Evolutionary conservation across 1,140 invertebrate species (phyloP), one percentile per base, ranked within the genome.

Genomic region (Cotesia vestalis): DNA sequence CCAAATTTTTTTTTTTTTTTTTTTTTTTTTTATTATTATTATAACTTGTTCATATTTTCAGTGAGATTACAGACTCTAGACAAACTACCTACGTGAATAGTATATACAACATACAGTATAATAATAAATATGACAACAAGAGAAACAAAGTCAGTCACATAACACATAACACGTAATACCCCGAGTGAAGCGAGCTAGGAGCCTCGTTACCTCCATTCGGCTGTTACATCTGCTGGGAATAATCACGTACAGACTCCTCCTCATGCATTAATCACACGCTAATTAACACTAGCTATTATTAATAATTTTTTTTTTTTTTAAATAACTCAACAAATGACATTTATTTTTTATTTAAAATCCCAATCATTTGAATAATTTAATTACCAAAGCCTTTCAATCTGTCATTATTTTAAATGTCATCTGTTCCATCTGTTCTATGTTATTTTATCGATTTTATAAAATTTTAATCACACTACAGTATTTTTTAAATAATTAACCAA

Each of bases 111-210:
- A 11, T 3, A 12, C 27, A 36, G 34, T 12, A 36, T 35, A 17
- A 6, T 36, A 62, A 38, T 62, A 38, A 17, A 17, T 40, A 38
- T 27, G 60, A 62, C 14, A 40, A n/a, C 12, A 27, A 20, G 51
- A 40, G 66, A 67, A 36, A n/a, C 66, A 55, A 67, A 67, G 66
- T 67, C 51, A 51, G 66, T 67, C 66, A 67, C 66, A 51, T 67
- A 67, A 53, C 34, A 67, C 27, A 51, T 67, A 67, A 53, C 34
- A 67, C 27, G 40, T 46, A 46, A 46, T 46, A 11, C 40, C 40
- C 6, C 40, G 17, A 51, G 27, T 27, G 27, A 27, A 27, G 27
- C 27, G 27, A 27, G 27, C 1, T 27, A 27, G 27, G 51, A 51
- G 66, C 66, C 51, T 53, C 66, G 46, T 17, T 12, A 40, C 34